Percentiles rank a stretch among this genome's conserved stretches.
Evolutionary conservation across 2,113 vertebrate species (phyloP).

Genomic region (Phyllopteryx taeniolatus): DNA sequence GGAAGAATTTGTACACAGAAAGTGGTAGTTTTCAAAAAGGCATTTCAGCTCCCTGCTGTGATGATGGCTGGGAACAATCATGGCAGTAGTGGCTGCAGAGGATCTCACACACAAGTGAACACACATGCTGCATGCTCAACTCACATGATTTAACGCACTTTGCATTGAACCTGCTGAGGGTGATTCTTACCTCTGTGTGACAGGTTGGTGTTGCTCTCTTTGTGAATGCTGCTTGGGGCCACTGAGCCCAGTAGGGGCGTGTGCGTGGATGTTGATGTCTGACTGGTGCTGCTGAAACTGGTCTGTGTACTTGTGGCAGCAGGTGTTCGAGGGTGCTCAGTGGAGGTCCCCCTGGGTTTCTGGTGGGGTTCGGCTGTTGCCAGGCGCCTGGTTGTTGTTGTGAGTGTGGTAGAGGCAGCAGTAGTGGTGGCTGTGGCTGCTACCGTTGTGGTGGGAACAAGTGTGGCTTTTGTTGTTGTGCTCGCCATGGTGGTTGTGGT

Average conservation of each 20-base stretch:
- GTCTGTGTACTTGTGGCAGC: slow-evolving; percentile 36
- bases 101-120: slow-evolving; percentile 7
- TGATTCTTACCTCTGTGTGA: slow-evolving; percentile 87
- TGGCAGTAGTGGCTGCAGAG: slow-evolving; percentile 3
- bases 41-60: slow-evolving; percentile 45
- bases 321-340: slow-evolving; percentile 19
- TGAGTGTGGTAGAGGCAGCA: slow-evolving; percentile 20
- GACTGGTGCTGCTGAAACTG: slow-evolving; percentile 45
- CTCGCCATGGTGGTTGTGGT: slow-evolving; percentile 4
- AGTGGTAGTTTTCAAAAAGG: slow-evolving; percentile 12
- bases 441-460: slow-evolving; percentile 7
- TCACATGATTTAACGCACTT: slow-evolving; percentile 16
- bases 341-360: slow-evolving; percentile 38
- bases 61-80: slow-evolving; percentile 18
- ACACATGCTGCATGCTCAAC: slow-evolving; percentile 13
- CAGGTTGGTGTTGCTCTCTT: slow-evolving; percentile 82
- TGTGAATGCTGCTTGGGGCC: slow-evolving; percentile 71
- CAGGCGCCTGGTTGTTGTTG: slow-evolving; percentile 19
- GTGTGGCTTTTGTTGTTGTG: slow-evolving; percentile 14
- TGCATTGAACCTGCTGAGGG: background rate
- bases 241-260: slow-evolving; percentile 39
- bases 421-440: slow-evolving; percentile 17
- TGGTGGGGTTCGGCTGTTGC: slow-evolving; percentile 18
- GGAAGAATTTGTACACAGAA: background rate
- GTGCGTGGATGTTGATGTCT: slow-evolving; percentile 51